Conservation (phyloP, 2,888 invertebrate species). For the Linyphia triangularis region DNA sequence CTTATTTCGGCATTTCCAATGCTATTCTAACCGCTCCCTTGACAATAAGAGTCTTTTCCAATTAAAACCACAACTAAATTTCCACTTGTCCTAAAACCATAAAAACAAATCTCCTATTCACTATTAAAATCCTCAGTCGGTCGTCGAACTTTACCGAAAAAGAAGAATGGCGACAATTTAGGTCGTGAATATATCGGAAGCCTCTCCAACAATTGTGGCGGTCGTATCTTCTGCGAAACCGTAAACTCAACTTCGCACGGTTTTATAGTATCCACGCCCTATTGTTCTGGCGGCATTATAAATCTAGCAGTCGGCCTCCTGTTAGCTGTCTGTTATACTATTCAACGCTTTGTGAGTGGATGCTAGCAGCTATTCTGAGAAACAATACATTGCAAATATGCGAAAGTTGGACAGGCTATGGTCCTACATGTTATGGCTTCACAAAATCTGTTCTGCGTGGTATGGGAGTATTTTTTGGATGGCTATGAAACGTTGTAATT, state of each 20-base stretch:
- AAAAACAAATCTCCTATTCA: not conserved
- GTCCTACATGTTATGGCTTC: no score
- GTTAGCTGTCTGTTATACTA: no score
- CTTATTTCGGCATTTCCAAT: no score
- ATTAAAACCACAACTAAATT: no score
- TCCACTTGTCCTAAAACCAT: not conserved
- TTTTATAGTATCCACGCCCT: not conserved
- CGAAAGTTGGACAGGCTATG: no score
- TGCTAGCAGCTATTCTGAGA: not conserved
- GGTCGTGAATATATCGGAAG: not conserved
- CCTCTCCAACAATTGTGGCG: not conserved
- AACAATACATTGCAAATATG: not conserved
- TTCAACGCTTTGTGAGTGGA: not conserved
- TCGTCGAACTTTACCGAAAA: not conserved
- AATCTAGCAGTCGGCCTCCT: not conserved
- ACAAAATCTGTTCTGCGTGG: no score
- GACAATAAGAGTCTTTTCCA: no score
- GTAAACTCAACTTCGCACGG: slow-evolving; percentile 34
- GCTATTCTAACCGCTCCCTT: no score
- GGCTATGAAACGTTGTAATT: no score
- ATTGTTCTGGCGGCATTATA: not conserved
- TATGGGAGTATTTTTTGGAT: no score
- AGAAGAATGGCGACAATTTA: not conserved
- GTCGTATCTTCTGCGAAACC: slow-evolving; percentile 30
- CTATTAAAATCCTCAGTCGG: not conserved